Conservation (phyloP, 2,113 vertebrate species). For the Piaya cayana region DNA sequence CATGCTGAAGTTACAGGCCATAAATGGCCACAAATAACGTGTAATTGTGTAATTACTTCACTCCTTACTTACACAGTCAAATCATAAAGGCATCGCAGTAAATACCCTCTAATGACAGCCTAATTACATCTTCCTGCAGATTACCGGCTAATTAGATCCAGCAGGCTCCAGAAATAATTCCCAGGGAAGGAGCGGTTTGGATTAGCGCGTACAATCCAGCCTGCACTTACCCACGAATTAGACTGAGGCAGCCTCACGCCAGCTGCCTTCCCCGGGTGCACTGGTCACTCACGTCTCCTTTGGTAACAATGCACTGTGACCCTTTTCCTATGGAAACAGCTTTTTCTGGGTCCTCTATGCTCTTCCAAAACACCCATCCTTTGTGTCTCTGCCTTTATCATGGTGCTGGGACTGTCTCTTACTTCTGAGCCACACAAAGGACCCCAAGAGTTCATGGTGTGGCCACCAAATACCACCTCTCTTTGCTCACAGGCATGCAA, state of each 20-base stretch:
- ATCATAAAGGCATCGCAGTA: constrained; percentile 66
- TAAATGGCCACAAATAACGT: constrained; percentile 63
- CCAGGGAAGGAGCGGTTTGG: constrained; percentile 45
- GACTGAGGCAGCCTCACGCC: background rate
- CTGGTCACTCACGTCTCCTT: fast-evolving
- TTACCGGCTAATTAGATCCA: constrained; percentile 72
- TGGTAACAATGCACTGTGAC: fast-evolving
- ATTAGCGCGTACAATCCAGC: constrained; percentile 54
- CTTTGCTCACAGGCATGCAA: background rate
- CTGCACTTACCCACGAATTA: background rate
- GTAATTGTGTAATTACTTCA: constrained; percentile 65
- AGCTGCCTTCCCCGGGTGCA: background rate
- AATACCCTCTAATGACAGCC: constrained; percentile 68
- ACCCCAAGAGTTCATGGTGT: background rate
- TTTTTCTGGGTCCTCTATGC: background rate
- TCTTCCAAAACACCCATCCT: background rate
- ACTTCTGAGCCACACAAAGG: background rate
- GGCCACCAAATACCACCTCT: background rate
- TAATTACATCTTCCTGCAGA: constrained; percentile 75
- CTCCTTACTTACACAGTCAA: constrained; percentile 65
- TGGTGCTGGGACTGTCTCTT: background rate
- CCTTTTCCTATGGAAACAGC: background rate
- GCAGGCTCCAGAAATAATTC: constrained; percentile 73
- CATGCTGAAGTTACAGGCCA: constrained; percentile 44
- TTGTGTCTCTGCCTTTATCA: background rate